Evolutionary conservation across 2,113 vertebrate genomes (phyloP), one percentile per base, ranked within the genome.

Genomic region (Bubo scandiacus): DNA sequence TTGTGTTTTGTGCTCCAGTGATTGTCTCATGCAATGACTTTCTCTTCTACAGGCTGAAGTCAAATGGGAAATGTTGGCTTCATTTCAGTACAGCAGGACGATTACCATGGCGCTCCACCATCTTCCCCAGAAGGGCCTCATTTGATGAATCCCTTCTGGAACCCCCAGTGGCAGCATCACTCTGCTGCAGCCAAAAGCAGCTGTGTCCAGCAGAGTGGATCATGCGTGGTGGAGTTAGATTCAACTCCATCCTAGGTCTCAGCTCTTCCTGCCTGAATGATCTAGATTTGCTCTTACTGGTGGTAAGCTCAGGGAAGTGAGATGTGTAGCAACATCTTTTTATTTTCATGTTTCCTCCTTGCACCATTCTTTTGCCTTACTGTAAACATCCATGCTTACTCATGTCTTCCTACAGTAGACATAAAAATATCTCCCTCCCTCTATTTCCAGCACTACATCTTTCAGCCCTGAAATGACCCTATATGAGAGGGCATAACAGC

Each of bases 201-300:
- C 51, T 0, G 0, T 19, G 40, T 61, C 63, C 1, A 4, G 45
- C 67, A 78, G 36, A 49, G 42, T 0, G 1, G 52, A 15, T 65
- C 49, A 43, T 2, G 5, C 0, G 0, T 38, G 19, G 12, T 52
- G 40, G 47, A 13, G n/a, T 52, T 80, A 61, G 36, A 13, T 29
- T 70, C 27, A 57, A 15, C 47, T 55, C 32, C 16, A 23, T 40
- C 17, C 45, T 18, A 38, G 40, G 34, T 47, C 30, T 51, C 49
- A 34, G 9, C 25, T 57, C 11, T 38, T 65, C 15, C n/a, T 57
- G 5, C 19, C 40, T 49, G 51, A 62, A 47, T 52, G 19, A 54
- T 51, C 22, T 68, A 26, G 49, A 42, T 91, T 85, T 80, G 40
- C 54, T 71, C 0, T 38, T n/a, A 11, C 18, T 52, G 25, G 22